Evolutionary conservation across 2,888 invertebrate genomes (phyloP), one percentile per base, ranked within the genome.

Genomic region (Dichetophora obliterata): DNA sequence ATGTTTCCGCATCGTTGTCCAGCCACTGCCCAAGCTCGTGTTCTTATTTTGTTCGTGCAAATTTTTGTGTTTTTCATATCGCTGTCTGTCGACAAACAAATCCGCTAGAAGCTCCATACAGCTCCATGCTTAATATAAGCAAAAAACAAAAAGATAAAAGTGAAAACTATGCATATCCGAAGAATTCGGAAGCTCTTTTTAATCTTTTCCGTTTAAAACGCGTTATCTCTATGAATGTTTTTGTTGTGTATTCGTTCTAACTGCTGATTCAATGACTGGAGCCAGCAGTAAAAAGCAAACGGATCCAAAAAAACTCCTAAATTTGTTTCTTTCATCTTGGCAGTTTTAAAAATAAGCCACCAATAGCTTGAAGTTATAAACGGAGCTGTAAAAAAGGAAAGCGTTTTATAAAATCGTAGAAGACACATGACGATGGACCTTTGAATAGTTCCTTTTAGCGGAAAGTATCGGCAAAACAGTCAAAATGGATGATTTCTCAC

Each of bases 1-100:
- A 84, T 84, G 82, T 82, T 81, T 84, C 83, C 84, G 82, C 80
- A 79, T 83, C 81, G 59, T 37, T 24, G 22, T 37, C 59, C 48
- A 19, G 37, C 59, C 27, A 37, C 24, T 57, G 71, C 43, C 59
- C 24, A 22, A 24, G 24, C 61, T 43, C 59, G 5, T 16, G 61
- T 43, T 57, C n/a, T 22, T 50, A 22, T 24, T 50, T 31, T 66
- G 9, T 66, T 9, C 31, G 11, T 72, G 72, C 31, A 50, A 54
- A 72, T 57, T 16, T 34, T 72, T 34, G 43, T 70, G 70, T 70
- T 70, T 70, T 48, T 48, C 16, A 19, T 61, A 24, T 71, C 43
- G 72, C 19, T 61, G 72, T 72, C 72, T 61, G 72, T 72, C 72
- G 61, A 61, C 72, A 61, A 66, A 48, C 48, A 61, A 72, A 72